Base-by-base conservation (phyloP, 2,797 vertebrate species). In the Channa striata region DNA sequence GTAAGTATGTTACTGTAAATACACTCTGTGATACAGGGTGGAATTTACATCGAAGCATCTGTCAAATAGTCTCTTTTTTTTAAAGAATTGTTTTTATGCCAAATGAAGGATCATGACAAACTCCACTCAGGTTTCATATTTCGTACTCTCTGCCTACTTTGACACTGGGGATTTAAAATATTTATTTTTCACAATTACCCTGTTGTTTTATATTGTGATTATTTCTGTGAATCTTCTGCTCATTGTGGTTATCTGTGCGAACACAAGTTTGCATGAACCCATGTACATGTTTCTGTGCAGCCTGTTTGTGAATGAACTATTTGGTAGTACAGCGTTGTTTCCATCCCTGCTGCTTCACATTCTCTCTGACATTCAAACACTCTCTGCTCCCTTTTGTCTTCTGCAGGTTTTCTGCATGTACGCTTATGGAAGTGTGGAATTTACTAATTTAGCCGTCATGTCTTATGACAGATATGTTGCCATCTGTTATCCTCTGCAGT, bases 381-480 rank as follows among this genome's bases (percentile, higher is more conserved):
- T 79, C 44, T 21, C 66, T 57, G 17, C 5, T n/a, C 8, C 67
- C 0, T 2, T 63, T 13, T 78, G 69, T 6, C 67, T 68, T 42
- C 36, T 73, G 19, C 68, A 72, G 54, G 34, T 67, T 11, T 77
- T 40, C 20, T 71, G 30, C 5, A 0, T 77, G 0, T 59, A 53
- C 0, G 5, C 39, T 0, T 86, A 86, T 19, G 73, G 0, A 0
- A 0, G 0, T 19, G 11, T 68, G 0, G 50, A 86, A 0, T 34
- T 59, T 23, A 6, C 2, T 0, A 82, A 5, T 2, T n/a, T 87
- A 11, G 33, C 44, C 1, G 0, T 72, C 50, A 81, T 87, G 85
- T 52, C 85, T 6, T 87, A 87, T 16, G 84, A 84, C 71, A 12
- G 84, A 5, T 86, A 72, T 6, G 44, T 79, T 0, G 75, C 84